A percentile compares a stretch with the other conserved stretches of the same genome.
phyloP scores from a whole-genome alignment of 2,888 invertebrate genomes.

The Tenthredo livida region DNA sequence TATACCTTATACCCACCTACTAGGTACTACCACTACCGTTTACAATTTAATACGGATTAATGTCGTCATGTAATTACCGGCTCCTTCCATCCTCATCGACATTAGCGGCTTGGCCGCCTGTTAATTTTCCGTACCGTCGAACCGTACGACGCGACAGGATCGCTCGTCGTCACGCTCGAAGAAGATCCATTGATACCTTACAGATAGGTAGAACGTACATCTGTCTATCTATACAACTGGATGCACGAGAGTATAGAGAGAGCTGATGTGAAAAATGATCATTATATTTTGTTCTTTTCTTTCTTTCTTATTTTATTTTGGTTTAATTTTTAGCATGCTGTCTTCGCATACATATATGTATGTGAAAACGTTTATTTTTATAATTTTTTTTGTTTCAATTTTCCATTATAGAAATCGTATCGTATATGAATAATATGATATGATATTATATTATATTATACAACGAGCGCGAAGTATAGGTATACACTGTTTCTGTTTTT shows the following conservation, averaged over 20 bases:
- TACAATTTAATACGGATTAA: constrained; percentile 46
- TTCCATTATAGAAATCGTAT: too few species aligned
- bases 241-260: background rate
- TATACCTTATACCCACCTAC: background rate
- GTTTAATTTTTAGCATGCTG: background rate
- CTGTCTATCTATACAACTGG: background rate
- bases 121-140: constrained; percentile 43
- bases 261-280: background rate
- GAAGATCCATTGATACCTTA: constrained; percentile 23
- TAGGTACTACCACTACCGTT: background rate
- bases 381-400: background rate
- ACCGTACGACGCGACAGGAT: constrained; percentile 8
- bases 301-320: background rate
- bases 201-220: background rate
- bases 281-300: background rate
- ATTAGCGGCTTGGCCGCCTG: constrained; percentile 33
- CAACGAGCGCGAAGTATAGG: too few species aligned
- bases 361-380: background rate
- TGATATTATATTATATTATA: too few species aligned
- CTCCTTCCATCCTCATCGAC: constrained; percentile 35
- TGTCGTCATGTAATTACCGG: constrained; percentile 63
- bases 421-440: too few species aligned
- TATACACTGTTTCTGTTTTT: background rate
- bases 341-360: background rate
- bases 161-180: background rate